Conservation (phyloP, 2,113 vertebrate species). For the Odontesthes bonariensis region DNA sequence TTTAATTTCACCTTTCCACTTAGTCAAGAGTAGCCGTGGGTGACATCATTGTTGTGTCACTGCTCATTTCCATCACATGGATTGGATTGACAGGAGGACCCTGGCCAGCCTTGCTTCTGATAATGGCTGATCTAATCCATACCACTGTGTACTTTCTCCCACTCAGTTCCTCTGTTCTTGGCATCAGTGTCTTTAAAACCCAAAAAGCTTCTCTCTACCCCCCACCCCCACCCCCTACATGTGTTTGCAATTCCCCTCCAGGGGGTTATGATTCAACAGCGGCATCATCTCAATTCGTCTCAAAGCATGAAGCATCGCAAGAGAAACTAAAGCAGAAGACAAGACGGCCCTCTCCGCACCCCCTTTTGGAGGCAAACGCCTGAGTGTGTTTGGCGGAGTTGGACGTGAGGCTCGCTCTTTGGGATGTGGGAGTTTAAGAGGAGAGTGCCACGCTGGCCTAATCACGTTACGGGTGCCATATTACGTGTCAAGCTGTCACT, state of each 20-base stretch:
- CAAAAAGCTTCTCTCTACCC: conserved; percentile 62
- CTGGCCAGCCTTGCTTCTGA: conserved; percentile 71
- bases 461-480: conserved; percentile 87
- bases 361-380: conserved; percentile 66
- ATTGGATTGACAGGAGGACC: conserved; percentile 71
- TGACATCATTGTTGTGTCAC: conserved; percentile 74
- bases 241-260: conserved; percentile 81
- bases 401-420: conserved; percentile 72
- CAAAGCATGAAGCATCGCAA: conserved; percentile 76
- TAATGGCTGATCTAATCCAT: conserved; percentile 78
- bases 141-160: conserved; percentile 74
- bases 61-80: conserved; percentile 61
- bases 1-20: conserved; percentile 51
- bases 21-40: conserved; percentile 67
- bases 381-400: conserved; percentile 77
- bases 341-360: conserved; percentile 57
- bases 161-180: conserved; percentile 73
- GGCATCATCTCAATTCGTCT: conserved; percentile 77
- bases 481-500: conserved; percentile 88
- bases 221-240: conserved; percentile 78
- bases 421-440: conserved; percentile 79
- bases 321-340: conserved; percentile 73
- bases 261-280: conserved; percentile 81
- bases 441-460: conserved; percentile 80
- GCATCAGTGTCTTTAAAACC: conserved; percentile 67